Base-by-base conservation (phyloP, 2,888 invertebrate species). In the Mimachlamys varia region DNA sequence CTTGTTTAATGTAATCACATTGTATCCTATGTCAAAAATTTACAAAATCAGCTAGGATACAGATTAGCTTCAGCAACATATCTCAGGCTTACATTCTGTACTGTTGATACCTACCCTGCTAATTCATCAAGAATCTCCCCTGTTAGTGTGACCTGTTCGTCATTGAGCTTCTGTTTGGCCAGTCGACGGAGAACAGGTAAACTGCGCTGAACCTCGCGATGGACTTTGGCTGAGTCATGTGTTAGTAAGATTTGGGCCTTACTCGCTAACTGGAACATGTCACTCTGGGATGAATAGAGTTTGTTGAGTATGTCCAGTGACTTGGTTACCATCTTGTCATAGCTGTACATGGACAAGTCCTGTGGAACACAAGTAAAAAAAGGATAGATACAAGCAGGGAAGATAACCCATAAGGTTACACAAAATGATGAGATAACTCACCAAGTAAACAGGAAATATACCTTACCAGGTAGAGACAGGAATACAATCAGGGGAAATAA, bases 331-430 rank as follows among this genome's bases (percentile, higher is more conserved):
- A 97, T 95, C 92, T 96, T 94, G 93, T 96, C 96, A 90, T 96
- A 96, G 88, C 96, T 95, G 94, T 97, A 97, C 89, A 96, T 94
- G 2, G 96, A 95, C 93, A 96, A 92, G 91, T 96, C 96, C 96
- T 96, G 92, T 5, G 89, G 91, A 90, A 37, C 37, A 88, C 58
- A 88, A 53, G 12, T n/a, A 76, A 10, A 76, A 58, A 4, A n/a
- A n/a, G 22, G 7, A 58, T 33, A 76, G 76, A 27, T 33, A 76
- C 12, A 76, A 33, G 33, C 76, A 27, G 76, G 33, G 27, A 33
- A 76, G 33, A 76, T 0, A 12, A 76, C 13, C 33, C 22, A 76
- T 27, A 33, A 5, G 7, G 44, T 62, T 62, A 7, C 10, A 62
- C 62, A 62, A 33, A 13, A 27, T 12, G 76, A 33, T 5, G 76